Conservation (phyloP, 2,888 invertebrate species). For the Ectemnius cavifrons region DNA sequence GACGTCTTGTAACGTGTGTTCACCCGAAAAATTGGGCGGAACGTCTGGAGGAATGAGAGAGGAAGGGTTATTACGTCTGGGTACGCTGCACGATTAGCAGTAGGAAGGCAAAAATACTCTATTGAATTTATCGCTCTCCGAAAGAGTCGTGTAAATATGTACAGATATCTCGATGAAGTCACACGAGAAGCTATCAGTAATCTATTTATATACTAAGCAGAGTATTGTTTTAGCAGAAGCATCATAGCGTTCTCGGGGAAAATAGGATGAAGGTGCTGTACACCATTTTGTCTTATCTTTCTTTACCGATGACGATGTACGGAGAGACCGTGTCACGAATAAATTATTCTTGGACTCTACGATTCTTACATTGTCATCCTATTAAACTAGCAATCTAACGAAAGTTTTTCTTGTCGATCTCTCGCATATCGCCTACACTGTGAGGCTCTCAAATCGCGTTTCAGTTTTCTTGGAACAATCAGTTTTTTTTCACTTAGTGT, state of each 20-base stretch:
- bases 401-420: slow-evolving; percentile 3
- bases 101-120: slow-evolving; percentile 37
- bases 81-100: slow-evolving; percentile 47
- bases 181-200: slow-evolving; percentile 50
- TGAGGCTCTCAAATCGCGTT: neutral
- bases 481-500: neutral
- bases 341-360: slow-evolving; percentile 59
- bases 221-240: slow-evolving; percentile 37
- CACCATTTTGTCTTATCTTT: slow-evolving; percentile 53
- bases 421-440: neutral
- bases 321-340: slow-evolving; percentile 53
- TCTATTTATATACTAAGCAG: slow-evolving; percentile 56
- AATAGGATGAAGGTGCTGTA: slow-evolving; percentile 34
- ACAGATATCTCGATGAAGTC: slow-evolving; percentile 57
- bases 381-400: slow-evolving; percentile 35
- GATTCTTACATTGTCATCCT: slow-evolving; percentile 51
- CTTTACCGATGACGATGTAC: slow-evolving; percentile 48
- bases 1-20: slow-evolving; percentile 50
- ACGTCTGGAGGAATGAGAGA: slow-evolving; percentile 31
- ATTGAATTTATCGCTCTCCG: slow-evolving; percentile 41
- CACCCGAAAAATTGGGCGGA: slow-evolving; percentile 20
- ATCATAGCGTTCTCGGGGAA: slow-evolving; percentile 27
- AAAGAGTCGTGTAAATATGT: slow-evolving; percentile 60
- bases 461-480: neutral
- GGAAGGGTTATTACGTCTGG: slow-evolving; percentile 53